phyloP scores from a whole-genome alignment of 2,113 vertebrate species.

The Cyphomyrus plagiostoma region DNA sequence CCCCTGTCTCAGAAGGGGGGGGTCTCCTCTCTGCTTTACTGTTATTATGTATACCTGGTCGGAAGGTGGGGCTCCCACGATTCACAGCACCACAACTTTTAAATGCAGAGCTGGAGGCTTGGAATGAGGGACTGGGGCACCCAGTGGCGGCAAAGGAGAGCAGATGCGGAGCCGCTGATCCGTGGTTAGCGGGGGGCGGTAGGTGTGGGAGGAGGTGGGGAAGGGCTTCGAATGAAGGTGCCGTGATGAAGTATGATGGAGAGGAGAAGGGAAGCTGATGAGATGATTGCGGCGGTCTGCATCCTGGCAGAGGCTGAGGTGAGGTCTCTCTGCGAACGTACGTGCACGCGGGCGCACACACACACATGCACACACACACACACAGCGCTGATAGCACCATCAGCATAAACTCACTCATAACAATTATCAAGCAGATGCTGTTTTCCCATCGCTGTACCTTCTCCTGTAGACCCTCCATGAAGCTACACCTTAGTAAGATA shows the following conservation, averaged over 20 bases:
- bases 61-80: neutral
- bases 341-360: neutral
- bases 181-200: neutral
- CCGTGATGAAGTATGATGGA: slow-evolving; percentile 13
- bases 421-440: slow-evolving; percentile 10
- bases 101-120: neutral
- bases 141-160: neutral
- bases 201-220: neutral
- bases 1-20: neutral
- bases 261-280: slow-evolving; percentile 51
- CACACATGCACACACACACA: slow-evolving; percentile 4
- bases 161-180: neutral
- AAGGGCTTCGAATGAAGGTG: slow-evolving; percentile 31
- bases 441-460: neutral
- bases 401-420: slow-evolving; percentile 7
- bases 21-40: neutral
- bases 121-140: neutral
- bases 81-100: neutral
- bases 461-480: neutral
- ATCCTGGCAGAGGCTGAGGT: neutral
- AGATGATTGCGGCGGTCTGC: slow-evolving; percentile 46
- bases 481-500: neutral
- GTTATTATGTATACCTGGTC: neutral
- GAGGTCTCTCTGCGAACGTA: slow-evolving; percentile 1
- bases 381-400: slow-evolving; percentile 5